These are phyloP conservation scores for Zaprionus bogoriensis DNA, from an alignment of 2,888 invertebrate species.

Conservation along the genomic window DNA sequence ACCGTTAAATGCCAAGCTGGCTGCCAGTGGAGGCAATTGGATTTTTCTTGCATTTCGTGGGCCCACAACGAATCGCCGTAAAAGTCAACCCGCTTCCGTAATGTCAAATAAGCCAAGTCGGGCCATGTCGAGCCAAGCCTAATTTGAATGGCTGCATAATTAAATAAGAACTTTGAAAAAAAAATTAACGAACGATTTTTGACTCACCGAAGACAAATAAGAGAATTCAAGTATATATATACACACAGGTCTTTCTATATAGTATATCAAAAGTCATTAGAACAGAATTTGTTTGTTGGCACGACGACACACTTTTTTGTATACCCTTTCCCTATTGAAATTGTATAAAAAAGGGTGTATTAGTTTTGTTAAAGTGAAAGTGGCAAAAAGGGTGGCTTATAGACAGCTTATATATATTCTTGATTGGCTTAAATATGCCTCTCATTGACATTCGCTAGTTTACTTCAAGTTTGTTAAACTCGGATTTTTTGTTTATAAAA, in stretches of 20 bases:
- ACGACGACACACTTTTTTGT: slow-evolving; percentile 62
- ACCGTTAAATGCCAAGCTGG: slow-evolving; percentile 24
- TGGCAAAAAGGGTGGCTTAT: too few relatives aligned
- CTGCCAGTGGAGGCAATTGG: slow-evolving; percentile 20
- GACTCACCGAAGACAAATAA: slow-evolving; percentile 12
- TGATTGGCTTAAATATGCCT: too few relatives aligned
- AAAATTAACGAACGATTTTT: slow-evolving; percentile 21
- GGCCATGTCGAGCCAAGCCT: slow-evolving; percentile 30
- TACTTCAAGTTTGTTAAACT: too few relatives aligned
- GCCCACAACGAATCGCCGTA: slow-evolving; percentile 46
- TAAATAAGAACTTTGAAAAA: slow-evolving; percentile 36
- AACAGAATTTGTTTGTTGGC: slow-evolving; percentile 63
- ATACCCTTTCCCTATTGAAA: too few relatives aligned
- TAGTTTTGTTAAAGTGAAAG: too few relatives aligned
- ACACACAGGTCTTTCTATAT: background rate
- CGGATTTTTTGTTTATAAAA: too few relatives aligned
- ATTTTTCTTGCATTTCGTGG: slow-evolving; percentile 16
- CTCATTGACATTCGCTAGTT: too few relatives aligned
- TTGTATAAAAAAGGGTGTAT: too few relatives aligned
- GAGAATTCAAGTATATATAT: background rate
- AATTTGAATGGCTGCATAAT: slow-evolving; percentile 66
- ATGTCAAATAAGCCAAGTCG: slow-evolving; percentile 40
- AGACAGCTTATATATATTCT: too few relatives aligned
- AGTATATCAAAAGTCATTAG: slow-evolving; percentile 60
- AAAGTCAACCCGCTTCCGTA: slow-evolving; percentile 70